Evolutionary conservation across 2,797 vertebrate genomes (phyloP), one percentile per base, ranked within the genome.

Genomic region (Tadarida brasiliensis): DNA sequence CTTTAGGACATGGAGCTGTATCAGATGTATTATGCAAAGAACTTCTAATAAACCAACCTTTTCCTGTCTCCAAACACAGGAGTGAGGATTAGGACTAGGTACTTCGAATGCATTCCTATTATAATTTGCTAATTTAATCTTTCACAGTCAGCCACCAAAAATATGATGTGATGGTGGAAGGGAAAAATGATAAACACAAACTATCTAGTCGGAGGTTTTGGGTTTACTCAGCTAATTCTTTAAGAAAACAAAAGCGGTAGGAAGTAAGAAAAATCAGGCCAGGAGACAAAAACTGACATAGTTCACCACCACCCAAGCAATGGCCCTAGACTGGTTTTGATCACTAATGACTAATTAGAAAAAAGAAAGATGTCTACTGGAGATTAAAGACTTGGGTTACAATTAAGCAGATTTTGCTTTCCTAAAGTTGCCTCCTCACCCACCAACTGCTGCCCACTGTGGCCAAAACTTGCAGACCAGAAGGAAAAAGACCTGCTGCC

Each of bases 1-100:
- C 22, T 93, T 91, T 68, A 61, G 4, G 57, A 93, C 35, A 51
- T 4, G 7, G 54, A 74, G 33, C 11, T 92, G 6, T 11, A 63
- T 26, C 15, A 92, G 82, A 78, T 22, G 2, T 54, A 57, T 44
- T 47, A 74, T 35, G n/a, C 49, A 91, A 95, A 95, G 7, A 65
- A 76, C 47, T 76, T 51, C 51, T n/a, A 90, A 87, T 39, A 94
- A 83, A 90, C 17, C 44, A 78, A 73, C 15, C 4, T 87, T 70
- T 39, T 87, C 68, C 49, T 70, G n/a, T 78, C 11, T 96, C 56
- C 44, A 88, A 90, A 84, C 90, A 63, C 77, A 73, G 61, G 87
- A 90, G 28, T 24, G 26, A 87, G 22, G 24, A 71, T 91, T 76
- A 81, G 63, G 77, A 80, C 19, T 20, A 81, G 59, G 54, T 22